Conservation (phyloP, 2,888 invertebrate genomes). For the Asteroscopus sphinx region DNA sequence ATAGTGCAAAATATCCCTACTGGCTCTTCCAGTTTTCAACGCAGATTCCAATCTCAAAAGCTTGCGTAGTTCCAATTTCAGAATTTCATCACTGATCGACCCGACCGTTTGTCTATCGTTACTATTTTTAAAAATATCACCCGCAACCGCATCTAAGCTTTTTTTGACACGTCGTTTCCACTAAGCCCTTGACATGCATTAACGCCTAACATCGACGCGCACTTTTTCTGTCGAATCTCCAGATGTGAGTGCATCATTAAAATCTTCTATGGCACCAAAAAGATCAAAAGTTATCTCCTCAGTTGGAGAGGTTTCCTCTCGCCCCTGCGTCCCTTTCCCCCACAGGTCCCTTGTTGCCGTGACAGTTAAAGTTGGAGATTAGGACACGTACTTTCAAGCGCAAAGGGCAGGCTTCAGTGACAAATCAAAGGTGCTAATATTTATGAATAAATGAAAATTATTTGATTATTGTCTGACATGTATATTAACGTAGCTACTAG, state of each 20-base stretch:
- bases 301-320: conserved; percentile 78
- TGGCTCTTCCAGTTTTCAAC: conserved; percentile 28
- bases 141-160: conserved; percentile 80
- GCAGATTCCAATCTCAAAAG: conserved; percentile 69
- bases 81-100: conserved; percentile 68
- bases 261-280: conserved; percentile 87
- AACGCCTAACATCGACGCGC: conserved; percentile 82
- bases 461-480: no score
- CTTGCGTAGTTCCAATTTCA: conserved; percentile 63
- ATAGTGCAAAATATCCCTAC: conserved; percentile 64
- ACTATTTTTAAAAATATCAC: conserved; percentile 87
- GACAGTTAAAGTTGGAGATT: conserved; percentile 82
- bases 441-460: no score
- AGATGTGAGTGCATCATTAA: conserved; percentile 89
- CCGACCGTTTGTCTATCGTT: conserved; percentile 66
- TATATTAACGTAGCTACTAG: no score
- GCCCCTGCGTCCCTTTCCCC: conserved; percentile 74
- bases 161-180: conserved; percentile 85
- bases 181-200: conserved; percentile 88
- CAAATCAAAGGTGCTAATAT: no score
- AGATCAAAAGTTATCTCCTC: conserved; percentile 89
- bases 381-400: no score
- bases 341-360: conserved; percentile 71
- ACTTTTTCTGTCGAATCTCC: conserved; percentile 86
- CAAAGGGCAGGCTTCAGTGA: no score